These are phyloP conservation scores for Hafferia zeledoni DNA, from an alignment of 2,797 vertebrate species.

Conservation along the genomic window DNA sequence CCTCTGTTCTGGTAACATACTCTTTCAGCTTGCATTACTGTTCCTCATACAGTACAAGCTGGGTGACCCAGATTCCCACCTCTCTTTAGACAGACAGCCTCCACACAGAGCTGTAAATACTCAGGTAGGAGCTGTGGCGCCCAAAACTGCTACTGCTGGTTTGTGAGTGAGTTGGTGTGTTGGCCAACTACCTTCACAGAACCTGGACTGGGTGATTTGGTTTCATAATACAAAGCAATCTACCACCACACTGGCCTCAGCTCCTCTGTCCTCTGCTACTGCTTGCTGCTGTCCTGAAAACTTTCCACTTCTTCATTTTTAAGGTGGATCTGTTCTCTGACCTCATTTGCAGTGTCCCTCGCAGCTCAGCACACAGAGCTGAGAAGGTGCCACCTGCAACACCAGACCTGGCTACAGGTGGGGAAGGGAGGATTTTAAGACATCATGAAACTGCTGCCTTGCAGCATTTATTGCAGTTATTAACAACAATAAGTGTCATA, in stretches of 20 bases:
- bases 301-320: background rate
- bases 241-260: background rate
- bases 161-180: background rate
- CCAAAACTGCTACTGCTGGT: background rate
- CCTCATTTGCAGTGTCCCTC: rapidly evolving
- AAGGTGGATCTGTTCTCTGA: background rate
- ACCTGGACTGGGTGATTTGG: background rate
- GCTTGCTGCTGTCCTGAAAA: background rate
- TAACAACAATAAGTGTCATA: background rate
- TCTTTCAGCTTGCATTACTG: background rate
- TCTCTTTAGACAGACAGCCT: background rate
- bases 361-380: background rate
- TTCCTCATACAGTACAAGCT: background rate
- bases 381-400: background rate
- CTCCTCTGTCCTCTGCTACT: background rate
- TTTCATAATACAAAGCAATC: background rate
- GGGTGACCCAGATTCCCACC: background rate
- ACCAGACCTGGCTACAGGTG: rapidly evolving
- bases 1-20: background rate
- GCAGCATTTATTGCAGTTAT: background rate
- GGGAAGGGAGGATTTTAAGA: background rate
- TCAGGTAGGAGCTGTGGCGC: background rate
- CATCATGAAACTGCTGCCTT: background rate
- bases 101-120: background rate
- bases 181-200: background rate